A percentile compares a stretch with the other conserved stretches of the same genome.
Evolutionary conservation across 2,797 vertebrate species (phyloP).

Genomic region (Scomberomorus guttatus): DNA sequence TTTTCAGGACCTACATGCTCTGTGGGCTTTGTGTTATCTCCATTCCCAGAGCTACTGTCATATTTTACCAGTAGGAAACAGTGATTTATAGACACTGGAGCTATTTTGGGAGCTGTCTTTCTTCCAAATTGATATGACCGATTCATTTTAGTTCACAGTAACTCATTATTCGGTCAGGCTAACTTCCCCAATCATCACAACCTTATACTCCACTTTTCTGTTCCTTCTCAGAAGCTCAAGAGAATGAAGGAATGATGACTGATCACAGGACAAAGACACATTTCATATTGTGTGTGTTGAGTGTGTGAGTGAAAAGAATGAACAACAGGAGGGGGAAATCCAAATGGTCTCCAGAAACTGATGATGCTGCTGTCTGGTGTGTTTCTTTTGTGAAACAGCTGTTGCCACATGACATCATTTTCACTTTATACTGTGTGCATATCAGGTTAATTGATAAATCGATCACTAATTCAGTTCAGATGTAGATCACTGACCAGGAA

Average conservation of each 20-base stretch:
- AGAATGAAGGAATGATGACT: neutral
- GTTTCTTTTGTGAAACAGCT: neutral
- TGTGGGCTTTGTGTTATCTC: accelerated
- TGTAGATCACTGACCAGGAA: neutral
- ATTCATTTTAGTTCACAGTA: neutral
- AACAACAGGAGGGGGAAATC: neutral
- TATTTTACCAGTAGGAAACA: neutral
- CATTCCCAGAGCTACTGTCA: accelerated
- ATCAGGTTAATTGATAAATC: neutral
- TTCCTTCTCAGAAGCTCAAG: slow-evolving; percentile 15
- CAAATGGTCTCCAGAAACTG: too few species aligned
- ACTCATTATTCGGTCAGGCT: neutral
- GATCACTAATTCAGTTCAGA: neutral
- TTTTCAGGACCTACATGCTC: accelerated
- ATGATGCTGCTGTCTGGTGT: too few species aligned
- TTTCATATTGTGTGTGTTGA: neutral
- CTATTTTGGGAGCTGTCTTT: slow-evolving; percentile 2
- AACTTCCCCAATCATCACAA: neutral
- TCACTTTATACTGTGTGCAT: neutral
- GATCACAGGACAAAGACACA: slow-evolving; percentile 10
- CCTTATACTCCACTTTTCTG: neutral
- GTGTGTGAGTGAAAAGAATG: neutral
- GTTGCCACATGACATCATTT: neutral
- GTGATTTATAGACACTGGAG: neutral
- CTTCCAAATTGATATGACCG: neutral